Conservation (phyloP, 2,888 invertebrate genomes). For the Acleris emargana region DNA sequence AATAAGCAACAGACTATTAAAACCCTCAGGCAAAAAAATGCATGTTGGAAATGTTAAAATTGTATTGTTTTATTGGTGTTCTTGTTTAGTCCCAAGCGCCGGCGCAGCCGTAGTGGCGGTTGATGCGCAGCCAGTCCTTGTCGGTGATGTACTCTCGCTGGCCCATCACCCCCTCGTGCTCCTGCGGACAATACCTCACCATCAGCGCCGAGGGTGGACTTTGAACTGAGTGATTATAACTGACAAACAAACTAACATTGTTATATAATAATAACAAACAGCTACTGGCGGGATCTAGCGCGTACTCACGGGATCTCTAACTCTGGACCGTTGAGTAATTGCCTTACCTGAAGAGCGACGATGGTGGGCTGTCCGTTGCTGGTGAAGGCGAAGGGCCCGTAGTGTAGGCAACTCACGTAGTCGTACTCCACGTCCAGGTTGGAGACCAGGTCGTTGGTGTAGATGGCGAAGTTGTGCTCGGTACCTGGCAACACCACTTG, state of each 20-base stretch:
- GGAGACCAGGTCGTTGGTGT: constrained; percentile 79
- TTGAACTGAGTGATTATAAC: too few species aligned
- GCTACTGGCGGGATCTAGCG: too few species aligned
- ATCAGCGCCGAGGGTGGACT: neutral
- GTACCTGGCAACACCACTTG: constrained; percentile 50
- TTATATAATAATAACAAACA: too few species aligned
- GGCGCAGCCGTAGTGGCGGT: constrained; percentile 77
- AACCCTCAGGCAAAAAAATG: neutral
- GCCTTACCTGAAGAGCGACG: constrained; percentile 69
- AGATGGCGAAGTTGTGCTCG: constrained; percentile 83
- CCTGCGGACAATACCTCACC: constrained; percentile 52
- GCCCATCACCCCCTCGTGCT: constrained; percentile 72
- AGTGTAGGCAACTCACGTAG: constrained; percentile 90
- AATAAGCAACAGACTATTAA: too few species aligned
- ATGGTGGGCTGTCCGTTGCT: constrained; percentile 86
- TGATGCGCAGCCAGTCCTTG: constrained; percentile 76
- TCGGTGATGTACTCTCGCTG: constrained; percentile 76
- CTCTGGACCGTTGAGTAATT: too few species aligned
- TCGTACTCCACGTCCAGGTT: constrained; percentile 87
- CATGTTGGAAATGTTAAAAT: neutral
- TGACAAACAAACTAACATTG: too few species aligned
- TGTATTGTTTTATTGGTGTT: neutral
- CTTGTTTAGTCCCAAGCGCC: constrained; percentile 65
- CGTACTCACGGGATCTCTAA: too few species aligned
- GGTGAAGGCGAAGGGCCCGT: constrained; percentile 86